phyloP scores from a whole-genome alignment of 2,113 vertebrate genomes.

The Cephalopterus ornatus region DNA sequence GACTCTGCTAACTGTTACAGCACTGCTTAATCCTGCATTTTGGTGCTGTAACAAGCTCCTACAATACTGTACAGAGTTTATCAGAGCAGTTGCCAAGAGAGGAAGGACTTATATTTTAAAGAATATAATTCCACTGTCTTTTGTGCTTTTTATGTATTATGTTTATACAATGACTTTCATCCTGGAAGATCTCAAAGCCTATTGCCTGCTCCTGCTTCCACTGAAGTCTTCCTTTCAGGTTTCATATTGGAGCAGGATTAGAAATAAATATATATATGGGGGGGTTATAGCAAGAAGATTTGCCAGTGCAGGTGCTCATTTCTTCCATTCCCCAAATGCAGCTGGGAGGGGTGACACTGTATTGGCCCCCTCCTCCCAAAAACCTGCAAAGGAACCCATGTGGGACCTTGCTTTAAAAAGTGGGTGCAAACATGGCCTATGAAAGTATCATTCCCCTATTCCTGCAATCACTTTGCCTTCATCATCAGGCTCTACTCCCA shows the following conservation, averaged over 20 bases:
- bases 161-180: conserved; percentile 1
- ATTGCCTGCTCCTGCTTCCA: neutral
- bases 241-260: neutral
- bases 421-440: neutral
- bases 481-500: neutral
- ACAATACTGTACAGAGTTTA: neutral
- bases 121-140: conserved; percentile 21
- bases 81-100: neutral
- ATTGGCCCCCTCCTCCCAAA: neutral
- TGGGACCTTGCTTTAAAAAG: neutral
- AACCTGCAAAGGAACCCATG: neutral
- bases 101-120: conserved; percentile 45
- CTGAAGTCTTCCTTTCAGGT: neutral
- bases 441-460: neutral
- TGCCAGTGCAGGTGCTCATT: neutral
- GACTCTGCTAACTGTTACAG: conserved; percentile 41
- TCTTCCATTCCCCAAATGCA: rapidly evolving
- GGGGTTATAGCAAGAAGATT: neutral
- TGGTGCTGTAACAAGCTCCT: conserved; percentile 10
- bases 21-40: conserved; percentile 42
- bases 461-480: neutral
- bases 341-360: neutral
- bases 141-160: neutral
- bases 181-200: neutral
- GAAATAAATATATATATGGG: neutral